Conservation (phyloP, 2,113 vertebrate species). For the Isurus oxyrinchus region DNA sequence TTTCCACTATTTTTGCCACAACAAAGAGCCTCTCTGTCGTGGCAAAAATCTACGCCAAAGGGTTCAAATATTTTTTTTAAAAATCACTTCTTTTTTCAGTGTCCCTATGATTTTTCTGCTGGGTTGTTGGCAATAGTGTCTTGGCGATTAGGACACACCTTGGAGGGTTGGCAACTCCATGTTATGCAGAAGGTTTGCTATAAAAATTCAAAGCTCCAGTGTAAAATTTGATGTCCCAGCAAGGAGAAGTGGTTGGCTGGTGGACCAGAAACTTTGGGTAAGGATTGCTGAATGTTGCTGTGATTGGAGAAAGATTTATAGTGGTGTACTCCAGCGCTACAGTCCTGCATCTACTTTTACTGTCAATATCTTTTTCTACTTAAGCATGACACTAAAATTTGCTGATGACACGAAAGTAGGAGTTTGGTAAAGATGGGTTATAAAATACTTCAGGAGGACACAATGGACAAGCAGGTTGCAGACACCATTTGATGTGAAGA, state of each 20-base stretch:
- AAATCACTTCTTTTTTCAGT: no score
- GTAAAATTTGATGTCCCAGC: no score
- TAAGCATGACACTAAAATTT: background rate
- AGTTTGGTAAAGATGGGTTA: background rate
- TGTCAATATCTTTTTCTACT: background rate
- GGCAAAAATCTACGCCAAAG: no score
- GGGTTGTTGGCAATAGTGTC: background rate
- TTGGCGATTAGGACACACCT: background rate
- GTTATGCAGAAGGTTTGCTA: no score
- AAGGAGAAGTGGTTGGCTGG: no score
- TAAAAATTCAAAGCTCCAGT: no score
- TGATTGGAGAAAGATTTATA: background rate
- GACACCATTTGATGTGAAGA: background rate
- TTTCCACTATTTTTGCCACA: no score
- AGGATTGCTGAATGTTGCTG: background rate
- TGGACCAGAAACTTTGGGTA: background rate
- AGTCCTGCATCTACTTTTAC: background rate
- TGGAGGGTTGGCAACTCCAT: background rate
- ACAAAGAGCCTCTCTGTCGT: no score
- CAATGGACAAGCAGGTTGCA: background rate
- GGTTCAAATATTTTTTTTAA: no score
- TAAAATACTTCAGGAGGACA: background rate
- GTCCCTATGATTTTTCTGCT: background rate
- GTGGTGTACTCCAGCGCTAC: background rate
- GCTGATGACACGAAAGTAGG: background rate